A percentile compares a stretch with the other conserved stretches of the same genome.
These are phyloP conservation scores for Ernsta delagoae DNA, from an alignment of 2,888 invertebrate species.

Conservation along the genomic window DNA sequence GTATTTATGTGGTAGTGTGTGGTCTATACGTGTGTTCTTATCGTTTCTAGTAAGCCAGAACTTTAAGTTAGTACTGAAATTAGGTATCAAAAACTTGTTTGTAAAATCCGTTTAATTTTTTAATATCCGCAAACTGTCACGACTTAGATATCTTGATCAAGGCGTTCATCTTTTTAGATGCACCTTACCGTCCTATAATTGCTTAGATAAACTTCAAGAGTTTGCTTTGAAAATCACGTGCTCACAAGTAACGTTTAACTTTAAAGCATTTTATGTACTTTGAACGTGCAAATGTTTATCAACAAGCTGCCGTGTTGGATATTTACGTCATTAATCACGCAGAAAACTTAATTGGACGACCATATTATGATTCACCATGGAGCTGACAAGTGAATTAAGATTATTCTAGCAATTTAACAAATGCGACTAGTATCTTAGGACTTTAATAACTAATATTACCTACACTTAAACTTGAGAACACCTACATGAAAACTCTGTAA, in stretches of 20 bases:
- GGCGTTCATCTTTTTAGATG: conserved; percentile 14
- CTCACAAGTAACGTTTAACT: conserved; percentile 25
- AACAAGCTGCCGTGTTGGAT: conserved; percentile 45
- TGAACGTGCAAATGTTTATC: conserved; percentile 28
- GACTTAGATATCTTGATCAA: conserved; percentile 11
- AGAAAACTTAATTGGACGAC: conserved; percentile 74
- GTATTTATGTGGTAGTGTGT: not conserved
- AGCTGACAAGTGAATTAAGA: conserved; percentile 4
- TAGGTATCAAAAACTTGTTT: no score
- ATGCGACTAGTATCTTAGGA: no score
- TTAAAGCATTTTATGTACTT: conserved; percentile 27
- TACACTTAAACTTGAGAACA: no score
- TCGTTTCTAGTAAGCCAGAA: no score
- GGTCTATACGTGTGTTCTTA: no score
- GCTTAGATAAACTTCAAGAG: conserved; percentile 19
- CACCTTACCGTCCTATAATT: conserved; percentile 11
- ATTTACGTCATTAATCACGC: conserved; percentile 69
- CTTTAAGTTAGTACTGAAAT: no score
- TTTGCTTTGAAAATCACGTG: conserved; percentile 28
- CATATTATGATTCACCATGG: conserved; percentile 49
- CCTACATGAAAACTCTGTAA: no score
- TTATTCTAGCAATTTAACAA: conserved; percentile 15
- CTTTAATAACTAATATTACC: no score
- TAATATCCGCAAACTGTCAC: no score
- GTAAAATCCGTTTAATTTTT: not conserved